Evolutionary conservation across 2,888 invertebrate species (phyloP).

Genomic region (Heliconius ethilla): DNA sequence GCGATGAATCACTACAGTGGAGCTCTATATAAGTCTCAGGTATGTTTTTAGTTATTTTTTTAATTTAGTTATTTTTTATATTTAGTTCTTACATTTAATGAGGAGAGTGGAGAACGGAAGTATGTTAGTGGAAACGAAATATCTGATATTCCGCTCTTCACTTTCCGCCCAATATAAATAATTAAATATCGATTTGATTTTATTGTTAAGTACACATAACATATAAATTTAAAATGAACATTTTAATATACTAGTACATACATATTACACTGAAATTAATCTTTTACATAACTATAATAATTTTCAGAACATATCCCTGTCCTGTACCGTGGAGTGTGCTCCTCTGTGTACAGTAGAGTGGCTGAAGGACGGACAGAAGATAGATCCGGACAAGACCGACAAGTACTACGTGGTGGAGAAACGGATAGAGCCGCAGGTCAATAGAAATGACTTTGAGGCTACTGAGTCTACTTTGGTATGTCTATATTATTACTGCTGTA

Average conservation of each 20-base stretch:
- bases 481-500: conserved; percentile 37
- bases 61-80: neutral
- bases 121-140: too few relatives aligned
- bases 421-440: conserved; percentile 86
- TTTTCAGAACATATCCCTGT: conserved; percentile 85
- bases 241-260: conserved; percentile 4
- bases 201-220: conserved; percentile 6
- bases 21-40: conserved; percentile 86
- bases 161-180: too few relatives aligned
- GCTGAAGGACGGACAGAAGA: conserved; percentile 89
- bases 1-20: conserved; percentile 92
- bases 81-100: too few relatives aligned
- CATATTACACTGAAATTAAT: neutral
- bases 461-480: conserved; percentile 91
- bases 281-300: neutral
- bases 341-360: conserved; percentile 93
- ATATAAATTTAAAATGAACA: neutral
- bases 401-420: conserved; percentile 86
- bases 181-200: too few relatives aligned
- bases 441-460: conserved; percentile 93
- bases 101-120: too few relatives aligned
- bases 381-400: conserved; percentile 83
- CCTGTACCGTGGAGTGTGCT: conserved; percentile 94
- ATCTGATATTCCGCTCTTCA: too few relatives aligned
- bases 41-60: conserved; percentile 45